These are phyloP conservation scores for Myopa testacea DNA, from an alignment of 2,888 invertebrate genomes.

Conservation along the genomic window DNA sequence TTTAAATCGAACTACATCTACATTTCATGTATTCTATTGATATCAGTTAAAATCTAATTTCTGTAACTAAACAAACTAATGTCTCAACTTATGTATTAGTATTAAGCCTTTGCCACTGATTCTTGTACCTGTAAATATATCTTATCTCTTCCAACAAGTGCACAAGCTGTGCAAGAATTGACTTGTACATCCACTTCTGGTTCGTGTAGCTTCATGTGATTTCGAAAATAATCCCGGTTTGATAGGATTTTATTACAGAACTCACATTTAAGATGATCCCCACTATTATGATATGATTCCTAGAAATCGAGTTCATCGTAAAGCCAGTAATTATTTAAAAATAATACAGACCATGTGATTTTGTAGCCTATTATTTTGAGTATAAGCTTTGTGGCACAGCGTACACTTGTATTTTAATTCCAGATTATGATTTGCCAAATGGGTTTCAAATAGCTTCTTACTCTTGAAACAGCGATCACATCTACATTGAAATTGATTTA, in stretches of 20 bases:
- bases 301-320: neutral
- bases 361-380: constrained; percentile 51
- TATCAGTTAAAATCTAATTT: too few relatives aligned
- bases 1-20: too few relatives aligned
- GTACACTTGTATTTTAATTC: constrained; percentile 50
- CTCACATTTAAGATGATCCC: constrained; percentile 49
- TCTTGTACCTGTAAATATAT: constrained; percentile 51
- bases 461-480: constrained; percentile 61
- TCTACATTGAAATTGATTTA: constrained; percentile 47
- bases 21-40: too few relatives aligned
- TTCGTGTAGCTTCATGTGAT: constrained; percentile 61
- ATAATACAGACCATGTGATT: constrained; percentile 56
- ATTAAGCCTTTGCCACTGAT: neutral
- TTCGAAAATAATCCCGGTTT: constrained; percentile 51
- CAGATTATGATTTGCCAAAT: constrained; percentile 52
- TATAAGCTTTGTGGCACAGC: constrained; percentile 52
- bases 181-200: constrained; percentile 47
- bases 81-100: neutral
- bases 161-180: constrained; percentile 58
- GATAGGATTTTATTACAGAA: constrained; percentile 59
- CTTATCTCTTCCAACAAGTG: constrained; percentile 54
- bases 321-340: neutral
- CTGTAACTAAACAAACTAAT: too few relatives aligned
- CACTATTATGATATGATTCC: constrained; percentile 34
- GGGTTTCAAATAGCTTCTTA: constrained; percentile 45